Conservation (phyloP, 2,113 vertebrate genomes). For the Euleptes europaea region DNA sequence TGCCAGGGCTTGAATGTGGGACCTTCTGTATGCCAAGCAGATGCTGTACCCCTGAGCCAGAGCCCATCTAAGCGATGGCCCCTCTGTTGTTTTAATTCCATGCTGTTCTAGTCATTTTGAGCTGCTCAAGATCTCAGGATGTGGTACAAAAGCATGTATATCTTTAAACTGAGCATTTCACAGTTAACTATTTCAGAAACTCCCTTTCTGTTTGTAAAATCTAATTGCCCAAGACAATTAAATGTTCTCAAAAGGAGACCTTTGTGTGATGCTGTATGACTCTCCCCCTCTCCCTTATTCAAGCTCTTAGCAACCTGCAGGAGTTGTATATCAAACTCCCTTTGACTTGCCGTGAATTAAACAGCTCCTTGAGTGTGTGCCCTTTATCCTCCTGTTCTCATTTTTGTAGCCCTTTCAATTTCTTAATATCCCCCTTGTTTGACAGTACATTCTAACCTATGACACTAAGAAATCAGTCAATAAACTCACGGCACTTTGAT, state of each 20-base stretch:
- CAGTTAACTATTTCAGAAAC: not conserved
- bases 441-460: conserved; percentile 48
- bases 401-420: conserved; percentile 58
- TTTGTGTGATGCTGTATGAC: not conserved
- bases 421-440: conserved; percentile 55
- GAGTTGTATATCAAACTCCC: not conserved
- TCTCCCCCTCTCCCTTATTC: conserved; percentile 17
- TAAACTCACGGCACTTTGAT: conserved; percentile 52
- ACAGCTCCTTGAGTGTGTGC: conserved; percentile 16
- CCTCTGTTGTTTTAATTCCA: not conserved
- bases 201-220: not conserved
- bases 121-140: not conserved
- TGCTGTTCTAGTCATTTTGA: not conserved
- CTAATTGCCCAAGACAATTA: not conserved
- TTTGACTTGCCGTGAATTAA: conserved; percentile 16
- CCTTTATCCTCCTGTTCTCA: conserved; percentile 48
- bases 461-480: conserved; percentile 53
- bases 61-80: too few relatives aligned
- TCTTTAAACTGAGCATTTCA: not conserved
- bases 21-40: too few relatives aligned
- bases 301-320: not conserved
- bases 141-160: not conserved
- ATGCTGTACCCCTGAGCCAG: too few relatives aligned
- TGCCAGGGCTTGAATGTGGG: too few relatives aligned
- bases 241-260: not conserved